phyloP scores from a whole-genome alignment of 2,888 invertebrate species.

The Timema cristinae region DNA sequence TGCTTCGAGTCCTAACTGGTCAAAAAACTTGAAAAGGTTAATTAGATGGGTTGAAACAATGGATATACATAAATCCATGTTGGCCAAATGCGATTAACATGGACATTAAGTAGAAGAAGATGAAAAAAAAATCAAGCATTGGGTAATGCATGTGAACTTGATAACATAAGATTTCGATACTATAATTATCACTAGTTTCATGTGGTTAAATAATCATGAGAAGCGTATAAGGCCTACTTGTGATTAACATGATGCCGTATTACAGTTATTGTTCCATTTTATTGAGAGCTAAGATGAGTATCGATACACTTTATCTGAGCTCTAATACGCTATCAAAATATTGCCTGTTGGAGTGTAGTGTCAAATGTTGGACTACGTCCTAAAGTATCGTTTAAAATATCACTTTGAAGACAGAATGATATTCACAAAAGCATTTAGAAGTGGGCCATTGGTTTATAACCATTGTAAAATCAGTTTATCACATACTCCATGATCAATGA shows the following conservation, averaged over 20 bases:
- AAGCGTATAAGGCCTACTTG: not conserved
- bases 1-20: not conserved
- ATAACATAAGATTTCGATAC: not conserved
- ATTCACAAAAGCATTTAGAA: not conserved
- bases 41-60: not conserved
- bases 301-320: not conserved
- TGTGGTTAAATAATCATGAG: not conserved
- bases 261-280: not conserved
- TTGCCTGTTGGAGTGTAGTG: not conserved
- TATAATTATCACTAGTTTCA: not conserved
- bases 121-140: not conserved
- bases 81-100: not conserved
- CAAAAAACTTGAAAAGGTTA: not conserved
- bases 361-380: not conserved
- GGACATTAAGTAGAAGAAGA: not conserved
- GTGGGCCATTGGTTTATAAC: not conserved
- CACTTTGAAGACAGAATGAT: not conserved
- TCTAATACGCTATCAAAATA: not conserved
- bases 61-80: not conserved
- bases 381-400: not conserved
- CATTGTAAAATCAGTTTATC: not conserved
- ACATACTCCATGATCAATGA: not conserved
- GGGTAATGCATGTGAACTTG: slow-evolving; percentile 1
- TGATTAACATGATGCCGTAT: not conserved
- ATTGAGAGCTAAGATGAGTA: not conserved